Evolutionary conservation across 2,113 vertebrate species (phyloP), one percentile per base, ranked within the genome.

Genomic region (Leptobrachium leishanense): DNA sequence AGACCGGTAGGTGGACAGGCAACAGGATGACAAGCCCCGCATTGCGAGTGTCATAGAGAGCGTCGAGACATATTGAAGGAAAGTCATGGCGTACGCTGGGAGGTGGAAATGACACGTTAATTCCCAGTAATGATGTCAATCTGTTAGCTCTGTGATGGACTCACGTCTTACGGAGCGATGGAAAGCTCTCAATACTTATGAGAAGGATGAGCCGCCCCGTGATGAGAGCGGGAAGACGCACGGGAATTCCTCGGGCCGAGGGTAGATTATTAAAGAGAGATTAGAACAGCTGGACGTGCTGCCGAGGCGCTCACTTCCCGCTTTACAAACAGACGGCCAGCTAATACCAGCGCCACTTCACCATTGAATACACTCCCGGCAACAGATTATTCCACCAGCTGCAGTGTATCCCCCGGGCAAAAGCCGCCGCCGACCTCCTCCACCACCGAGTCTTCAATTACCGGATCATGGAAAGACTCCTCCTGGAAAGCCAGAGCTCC

Each of bases 211-310:
- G 90, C 88, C 88, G 78, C 78, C 83, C 76, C 75, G 83, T 83
- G 88, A 77, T 85, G 90, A 88, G 89, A 83, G 82, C 87, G 85
- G 82, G 75, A 75, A 87, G 88, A 88, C 84, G 85, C 84, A 84
- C 88, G 88, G 84, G 86, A 94, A 96, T 94, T 93, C 92, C 90
- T 91, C 88, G 86, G 88, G 87, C 91, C 89, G 85, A 85, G 90
- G 88, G 89, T 88, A 92, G 93, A 94, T 94, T 96, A 98, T 97
- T 97, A 97, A 96, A 92, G 90, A 92, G 91, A 96, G 94, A 97
- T 97, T 95, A 95, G 95, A 97, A 96, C 95, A 98, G 95, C 95
- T 98, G 96, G 95, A 96, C 94, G 92, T 94, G 90, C 93, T 94
- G 91, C 91, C 92, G 94, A 94, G 95, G 93, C 91, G 94, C 89